Percentiles rank a stretch among this genome's conserved stretches.
Evolutionary conservation across 1,140 invertebrate species (phyloP).

Genomic region (Drosophila burlai): DNA sequence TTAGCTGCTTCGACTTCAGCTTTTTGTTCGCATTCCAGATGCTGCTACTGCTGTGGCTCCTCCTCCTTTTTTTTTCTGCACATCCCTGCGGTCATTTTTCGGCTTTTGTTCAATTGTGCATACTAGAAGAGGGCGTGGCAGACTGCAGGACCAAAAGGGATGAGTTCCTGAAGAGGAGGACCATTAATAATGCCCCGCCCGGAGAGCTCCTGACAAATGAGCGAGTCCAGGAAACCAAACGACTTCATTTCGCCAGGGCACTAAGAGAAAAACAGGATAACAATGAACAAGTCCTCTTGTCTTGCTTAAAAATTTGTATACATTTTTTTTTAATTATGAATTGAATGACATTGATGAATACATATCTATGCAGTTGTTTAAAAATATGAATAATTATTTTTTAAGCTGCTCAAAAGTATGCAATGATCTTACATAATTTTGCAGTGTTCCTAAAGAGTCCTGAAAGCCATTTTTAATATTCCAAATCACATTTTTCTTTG

Average conservation of each 20-base stretch:
- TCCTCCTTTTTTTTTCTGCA: neutral
- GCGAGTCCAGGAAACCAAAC: slow-evolving; percentile 11
- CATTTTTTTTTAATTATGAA: too few species aligned
- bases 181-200: slow-evolving; percentile 43
- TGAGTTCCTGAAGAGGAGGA: slow-evolving; percentile 1
- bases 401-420: neutral
- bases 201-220: slow-evolving; percentile 35
- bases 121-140: slow-evolving; percentile 31
- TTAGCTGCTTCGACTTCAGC: slow-evolving; percentile 13
- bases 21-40: neutral
- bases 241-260: slow-evolving; percentile 16
- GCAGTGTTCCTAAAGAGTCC: too few species aligned
- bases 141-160: neutral
- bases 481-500: neutral
- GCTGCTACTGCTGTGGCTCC: neutral
- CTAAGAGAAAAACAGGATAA: neutral
- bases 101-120: slow-evolving; percentile 59
- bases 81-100: slow-evolving; percentile 43
- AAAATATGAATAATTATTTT: neutral
- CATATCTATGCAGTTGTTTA: too few species aligned
- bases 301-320: too few species aligned
- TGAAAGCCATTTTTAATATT: too few species aligned
- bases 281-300: too few species aligned
- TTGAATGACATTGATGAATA: too few species aligned
- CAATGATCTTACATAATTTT: neutral